Percentiles rank a stretch among this genome's conserved stretches.
Evolutionary conservation across 2,113 vertebrate genomes (phyloP).

Genomic region (Talpa occidentalis): DNA sequence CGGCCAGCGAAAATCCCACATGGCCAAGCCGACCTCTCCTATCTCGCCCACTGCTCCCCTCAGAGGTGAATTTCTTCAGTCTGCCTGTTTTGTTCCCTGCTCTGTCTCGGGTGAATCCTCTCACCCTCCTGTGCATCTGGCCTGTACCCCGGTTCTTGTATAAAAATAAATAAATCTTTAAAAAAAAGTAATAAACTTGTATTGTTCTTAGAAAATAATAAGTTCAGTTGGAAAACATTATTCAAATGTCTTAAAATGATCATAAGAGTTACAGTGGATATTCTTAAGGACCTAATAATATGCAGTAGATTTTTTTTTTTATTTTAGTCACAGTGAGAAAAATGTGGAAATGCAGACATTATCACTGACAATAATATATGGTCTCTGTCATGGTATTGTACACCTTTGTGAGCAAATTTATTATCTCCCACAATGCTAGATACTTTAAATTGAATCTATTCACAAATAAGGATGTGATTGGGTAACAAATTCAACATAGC

Average conservation of each 20-base stretch:
- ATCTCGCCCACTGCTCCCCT: no score
- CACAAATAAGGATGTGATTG: not conserved
- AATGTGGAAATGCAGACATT: not conserved
- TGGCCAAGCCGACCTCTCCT: no score
- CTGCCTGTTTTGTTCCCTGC: no score
- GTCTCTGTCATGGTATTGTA: not conserved
- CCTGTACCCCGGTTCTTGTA: no score
- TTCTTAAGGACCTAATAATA: not conserved
- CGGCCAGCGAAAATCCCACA: no score
- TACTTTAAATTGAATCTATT: slow-evolving; percentile 11
- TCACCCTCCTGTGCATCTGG: no score
- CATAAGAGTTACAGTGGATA: not conserved
- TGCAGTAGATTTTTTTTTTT: not conserved
- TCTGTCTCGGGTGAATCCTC: no score
- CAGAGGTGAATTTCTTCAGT: no score
- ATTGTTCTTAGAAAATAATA: slow-evolving; percentile 4
- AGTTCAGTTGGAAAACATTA: not conserved
- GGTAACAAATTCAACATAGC: not conserved
- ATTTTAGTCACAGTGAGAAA: slow-evolving; percentile 7
- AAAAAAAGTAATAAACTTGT: no score
- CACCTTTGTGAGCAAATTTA: not conserved
- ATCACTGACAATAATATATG: not conserved
- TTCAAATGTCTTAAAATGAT: slow-evolving; percentile 4
- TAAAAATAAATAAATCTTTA: no score
- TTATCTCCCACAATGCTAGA: not conserved